These are phyloP conservation scores for Tachina grossa DNA, from an alignment of 2,888 invertebrate species.

Conservation along the genomic window DNA sequence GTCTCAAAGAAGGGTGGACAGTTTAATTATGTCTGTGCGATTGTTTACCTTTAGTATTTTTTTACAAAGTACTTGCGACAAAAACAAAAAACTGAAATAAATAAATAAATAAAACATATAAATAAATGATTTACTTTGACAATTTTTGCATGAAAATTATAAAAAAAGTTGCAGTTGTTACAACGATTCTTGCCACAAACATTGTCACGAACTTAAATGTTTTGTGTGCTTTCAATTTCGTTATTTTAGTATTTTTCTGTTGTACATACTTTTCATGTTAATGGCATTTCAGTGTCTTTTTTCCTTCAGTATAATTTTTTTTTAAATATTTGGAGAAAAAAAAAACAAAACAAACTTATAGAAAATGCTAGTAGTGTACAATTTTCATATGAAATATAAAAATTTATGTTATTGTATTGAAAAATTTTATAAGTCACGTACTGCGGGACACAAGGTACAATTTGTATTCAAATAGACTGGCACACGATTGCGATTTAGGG, in stretches of 20 bases:
- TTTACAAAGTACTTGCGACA: conserved; percentile 6
- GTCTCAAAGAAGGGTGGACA: conserved; percentile 26
- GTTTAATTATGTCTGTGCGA: conserved; percentile 38
- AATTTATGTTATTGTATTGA: conserved; percentile 42
- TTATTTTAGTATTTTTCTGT: conserved; percentile 46
- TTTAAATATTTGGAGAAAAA: not conserved
- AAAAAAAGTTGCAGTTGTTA: conserved; percentile 57
- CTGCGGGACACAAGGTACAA: conserved; percentile 43
- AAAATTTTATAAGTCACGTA: conserved; percentile 53
- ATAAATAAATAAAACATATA: conserved; percentile 14
- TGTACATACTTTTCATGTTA: conserved; percentile 37
- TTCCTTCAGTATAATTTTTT: too few relatives aligned
- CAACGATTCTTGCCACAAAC: conserved; percentile 66
- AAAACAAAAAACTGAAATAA: too few relatives aligned
- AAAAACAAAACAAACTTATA: conserved; percentile 4
- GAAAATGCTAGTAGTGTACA: not conserved
- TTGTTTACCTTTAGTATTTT: conserved; percentile 44
- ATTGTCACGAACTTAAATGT: conserved; percentile 69
- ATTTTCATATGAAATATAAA: conserved; percentile 51
- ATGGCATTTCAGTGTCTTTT: conserved; percentile 11
- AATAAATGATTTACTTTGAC: conserved; percentile 71
- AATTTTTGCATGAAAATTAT: conserved; percentile 69
- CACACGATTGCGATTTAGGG: conserved; percentile 25
- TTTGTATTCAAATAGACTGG: not conserved
- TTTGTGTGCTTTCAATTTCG: conserved; percentile 66